phyloP scores from a whole-genome alignment of 1,140 invertebrate species.

The Scaptomyza hsui region DNA sequence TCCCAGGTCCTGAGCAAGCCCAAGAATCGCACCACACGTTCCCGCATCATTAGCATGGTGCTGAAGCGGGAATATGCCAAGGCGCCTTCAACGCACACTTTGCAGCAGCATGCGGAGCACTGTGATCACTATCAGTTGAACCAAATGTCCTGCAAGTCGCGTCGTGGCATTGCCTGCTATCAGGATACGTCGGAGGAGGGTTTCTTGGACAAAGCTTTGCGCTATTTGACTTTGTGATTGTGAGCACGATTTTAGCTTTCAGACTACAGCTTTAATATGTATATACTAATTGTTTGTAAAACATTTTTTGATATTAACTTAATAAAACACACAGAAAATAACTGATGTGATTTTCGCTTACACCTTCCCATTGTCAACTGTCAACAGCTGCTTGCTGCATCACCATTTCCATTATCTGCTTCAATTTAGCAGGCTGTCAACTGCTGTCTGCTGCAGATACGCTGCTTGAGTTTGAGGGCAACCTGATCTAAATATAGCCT shows the following conservation, averaged over 20 bases:
- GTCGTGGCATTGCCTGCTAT: slow-evolving; percentile 34
- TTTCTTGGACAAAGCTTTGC: slow-evolving; percentile 70
- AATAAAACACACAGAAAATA: no score
- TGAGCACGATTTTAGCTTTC: not conserved
- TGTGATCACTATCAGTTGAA: slow-evolving; percentile 33
- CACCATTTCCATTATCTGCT: slow-evolving; percentile 48
- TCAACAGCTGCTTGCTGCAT: slow-evolving; percentile 30
- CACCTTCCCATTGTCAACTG: slow-evolving; percentile 37
- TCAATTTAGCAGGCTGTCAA: slow-evolving; percentile 46
- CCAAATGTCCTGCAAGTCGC: slow-evolving; percentile 29
- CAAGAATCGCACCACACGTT: slow-evolving; percentile 49
- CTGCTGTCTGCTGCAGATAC: not conserved
- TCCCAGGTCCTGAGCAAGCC: slow-evolving; percentile 48
- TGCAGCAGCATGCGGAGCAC: slow-evolving; percentile 19
- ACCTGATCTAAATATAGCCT: slow-evolving; percentile 44
- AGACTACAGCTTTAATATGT: slow-evolving; percentile 19
- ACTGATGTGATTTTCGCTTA: not conserved
- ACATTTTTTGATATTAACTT: no score
- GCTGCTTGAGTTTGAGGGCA: not conserved
- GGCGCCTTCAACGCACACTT: slow-evolving; percentile 2
- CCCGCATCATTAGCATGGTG: slow-evolving; percentile 69
- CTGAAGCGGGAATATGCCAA: slow-evolving; percentile 60
- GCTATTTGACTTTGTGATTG: slow-evolving; percentile 75
- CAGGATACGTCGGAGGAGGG: slow-evolving; percentile 53
- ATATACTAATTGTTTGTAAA: not conserved